Conservation (phyloP, 2,113 vertebrate species). For the Tupaia tana region DNA sequence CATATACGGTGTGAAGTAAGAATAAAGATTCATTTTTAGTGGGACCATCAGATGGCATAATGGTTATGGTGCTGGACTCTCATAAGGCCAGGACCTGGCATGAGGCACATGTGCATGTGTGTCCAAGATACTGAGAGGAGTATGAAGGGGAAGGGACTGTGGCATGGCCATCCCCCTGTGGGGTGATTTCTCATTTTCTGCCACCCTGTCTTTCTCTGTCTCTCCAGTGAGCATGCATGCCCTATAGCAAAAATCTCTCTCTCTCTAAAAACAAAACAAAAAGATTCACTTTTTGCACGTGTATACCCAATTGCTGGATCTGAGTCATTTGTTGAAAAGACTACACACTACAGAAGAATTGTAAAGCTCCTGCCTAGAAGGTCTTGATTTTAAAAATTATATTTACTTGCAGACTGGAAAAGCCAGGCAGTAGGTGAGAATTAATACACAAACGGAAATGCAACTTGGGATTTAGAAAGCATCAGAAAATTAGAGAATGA, state of each 20-base stretch:
- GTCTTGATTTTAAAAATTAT: neutral
- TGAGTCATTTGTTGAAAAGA: neutral
- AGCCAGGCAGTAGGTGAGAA: neutral
- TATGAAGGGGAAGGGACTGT: too few relatives aligned
- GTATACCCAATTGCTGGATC: neutral
- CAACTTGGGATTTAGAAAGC: constrained; percentile 8
- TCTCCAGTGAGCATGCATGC: too few relatives aligned
- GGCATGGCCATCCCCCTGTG: too few relatives aligned
- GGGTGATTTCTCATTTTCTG: too few relatives aligned
- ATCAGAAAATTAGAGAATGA: neutral
- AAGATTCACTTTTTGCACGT: neutral
- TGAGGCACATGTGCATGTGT: too few relatives aligned
- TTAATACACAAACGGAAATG: neutral
- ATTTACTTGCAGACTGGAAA: neutral
- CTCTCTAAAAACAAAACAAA: neutral
- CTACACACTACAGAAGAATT: neutral
- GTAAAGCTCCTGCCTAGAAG: neutral
- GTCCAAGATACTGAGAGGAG: too few relatives aligned
- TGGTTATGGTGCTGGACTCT: too few relatives aligned
- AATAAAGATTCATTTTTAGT: neutral
- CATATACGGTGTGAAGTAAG: neutral
- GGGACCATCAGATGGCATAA: too few relatives aligned
- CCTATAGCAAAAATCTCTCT: too few relatives aligned
- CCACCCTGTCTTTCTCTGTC: too few relatives aligned
- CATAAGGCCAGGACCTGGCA: too few relatives aligned